Conservation (phyloP, 2,888 invertebrate species). For the Drosophila vallismaia region DNA sequence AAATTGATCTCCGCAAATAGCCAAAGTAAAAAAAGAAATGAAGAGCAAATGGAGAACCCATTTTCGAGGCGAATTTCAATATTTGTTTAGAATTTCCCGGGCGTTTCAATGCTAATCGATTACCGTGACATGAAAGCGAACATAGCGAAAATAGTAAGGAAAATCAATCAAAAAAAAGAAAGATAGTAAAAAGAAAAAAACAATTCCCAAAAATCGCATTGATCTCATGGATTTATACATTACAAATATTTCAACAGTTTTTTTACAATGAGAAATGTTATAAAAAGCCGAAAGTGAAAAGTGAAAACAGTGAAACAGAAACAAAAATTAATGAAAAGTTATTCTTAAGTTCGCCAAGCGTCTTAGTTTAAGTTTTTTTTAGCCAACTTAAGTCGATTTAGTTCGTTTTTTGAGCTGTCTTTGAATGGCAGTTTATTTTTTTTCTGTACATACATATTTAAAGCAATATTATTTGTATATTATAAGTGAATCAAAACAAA, state of each 20-base stretch:
- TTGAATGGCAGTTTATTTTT: constrained; percentile 10
- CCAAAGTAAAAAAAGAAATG: constrained; percentile 62
- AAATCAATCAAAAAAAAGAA: constrained; percentile 53
- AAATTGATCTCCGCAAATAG: constrained; percentile 75
- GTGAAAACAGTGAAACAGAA: constrained; percentile 34
- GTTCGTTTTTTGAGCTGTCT: constrained; percentile 24
- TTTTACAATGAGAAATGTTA: constrained; percentile 64
- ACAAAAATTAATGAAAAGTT: constrained; percentile 55
- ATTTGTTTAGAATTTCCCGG: constrained; percentile 53
- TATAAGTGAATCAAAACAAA: constrained; percentile 13
- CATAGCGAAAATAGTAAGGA: constrained; percentile 44
- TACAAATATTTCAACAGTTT: constrained; percentile 65
- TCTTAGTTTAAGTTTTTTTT: constrained; percentile 59
- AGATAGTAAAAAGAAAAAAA: constrained; percentile 81
- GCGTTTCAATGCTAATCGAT: constrained; percentile 70
- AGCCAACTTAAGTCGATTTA: constrained; percentile 27
- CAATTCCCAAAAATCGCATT: constrained; percentile 84
- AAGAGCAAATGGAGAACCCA: constrained; percentile 34
- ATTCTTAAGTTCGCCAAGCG: constrained; percentile 68
- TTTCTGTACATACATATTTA: constrained; percentile 22
- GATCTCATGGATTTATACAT: constrained; percentile 82
- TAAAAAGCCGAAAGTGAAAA: constrained; percentile 23
- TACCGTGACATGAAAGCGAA: constrained; percentile 52
- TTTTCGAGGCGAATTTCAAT: constrained; percentile 14
- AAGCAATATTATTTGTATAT: constrained; percentile 42